Percentiles rank a stretch among this genome's conserved stretches.
These are phyloP conservation scores for Drosophila phalerata DNA, from an alignment of 2,888 invertebrate genomes.

Conservation along the genomic window DNA sequence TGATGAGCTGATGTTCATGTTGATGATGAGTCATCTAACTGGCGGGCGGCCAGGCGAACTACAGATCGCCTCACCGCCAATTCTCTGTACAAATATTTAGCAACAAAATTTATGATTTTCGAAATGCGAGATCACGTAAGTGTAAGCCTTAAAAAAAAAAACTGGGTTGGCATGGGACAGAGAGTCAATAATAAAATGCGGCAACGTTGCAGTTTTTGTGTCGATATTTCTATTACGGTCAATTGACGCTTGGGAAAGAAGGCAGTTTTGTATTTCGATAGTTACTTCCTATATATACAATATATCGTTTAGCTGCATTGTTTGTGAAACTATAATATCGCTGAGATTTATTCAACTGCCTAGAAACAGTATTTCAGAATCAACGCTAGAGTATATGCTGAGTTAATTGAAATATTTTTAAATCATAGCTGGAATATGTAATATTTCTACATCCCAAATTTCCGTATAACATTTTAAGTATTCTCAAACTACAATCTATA, in stretches of 20 bases:
- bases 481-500: no score
- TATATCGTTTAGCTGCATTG: background rate
- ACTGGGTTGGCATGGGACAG: background rate
- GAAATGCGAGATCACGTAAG: conserved; percentile 19
- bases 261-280: conserved; percentile 3
- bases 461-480: no score
- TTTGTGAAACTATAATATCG: background rate
- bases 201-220: conserved; percentile 14
- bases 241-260: conserved; percentile 3
- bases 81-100: conserved; percentile 23
- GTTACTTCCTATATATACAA: background rate
- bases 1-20: conserved; percentile 43
- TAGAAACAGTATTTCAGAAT: no score
- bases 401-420: no score
- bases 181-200: background rate
- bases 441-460: no score
- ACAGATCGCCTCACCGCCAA: conserved; percentile 7
- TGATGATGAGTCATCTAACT: conserved; percentile 42
- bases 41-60: background rate
- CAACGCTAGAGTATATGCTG: no score
- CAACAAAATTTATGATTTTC: conserved; percentile 16
- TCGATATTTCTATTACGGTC: conserved; percentile 3
- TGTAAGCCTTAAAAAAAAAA: background rate
- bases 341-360: background rate
- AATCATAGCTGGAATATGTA: no score